These are phyloP conservation scores for Octopus bimaculoides DNA, from an alignment of 1,140 invertebrate genomes.

Conservation along the genomic window DNA sequence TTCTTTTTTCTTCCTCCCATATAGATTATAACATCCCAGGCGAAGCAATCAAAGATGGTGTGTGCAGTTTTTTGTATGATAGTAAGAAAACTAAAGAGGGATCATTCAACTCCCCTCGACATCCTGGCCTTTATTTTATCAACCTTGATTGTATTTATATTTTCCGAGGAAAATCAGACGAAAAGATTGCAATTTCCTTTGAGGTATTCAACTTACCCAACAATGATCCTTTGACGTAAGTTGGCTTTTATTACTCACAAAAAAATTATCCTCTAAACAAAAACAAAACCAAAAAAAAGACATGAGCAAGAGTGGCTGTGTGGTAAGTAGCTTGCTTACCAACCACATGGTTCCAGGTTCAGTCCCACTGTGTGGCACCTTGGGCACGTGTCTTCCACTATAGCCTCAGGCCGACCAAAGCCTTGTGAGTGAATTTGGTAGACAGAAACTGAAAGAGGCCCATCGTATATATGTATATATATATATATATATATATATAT, in stretches of 20 bases:
- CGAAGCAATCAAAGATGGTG: slow-evolving; percentile 70
- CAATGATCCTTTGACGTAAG: slow-evolving; percentile 11
- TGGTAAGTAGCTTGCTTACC: too few relatives aligned
- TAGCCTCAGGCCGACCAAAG: too few relatives aligned
- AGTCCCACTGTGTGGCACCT: too few relatives aligned
- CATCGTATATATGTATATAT: background rate
- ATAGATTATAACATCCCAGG: slow-evolving; percentile 77
- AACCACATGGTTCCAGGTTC: too few relatives aligned
- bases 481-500: slow-evolving; percentile 4
- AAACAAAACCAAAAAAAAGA: too few relatives aligned
- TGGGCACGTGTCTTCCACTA: too few relatives aligned
- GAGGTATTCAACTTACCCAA: slow-evolving; percentile 31
- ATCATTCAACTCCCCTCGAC: slow-evolving; percentile 91
- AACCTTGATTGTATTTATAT: slow-evolving; percentile 89
- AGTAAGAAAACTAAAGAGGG: slow-evolving; percentile 82
- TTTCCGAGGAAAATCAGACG: slow-evolving; percentile 60
- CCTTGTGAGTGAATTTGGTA: too few relatives aligned
- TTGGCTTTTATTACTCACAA: background rate
- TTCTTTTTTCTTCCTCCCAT: slow-evolving; percentile 15
- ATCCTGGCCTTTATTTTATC: slow-evolving; percentile 93
- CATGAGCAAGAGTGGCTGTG: too few relatives aligned
- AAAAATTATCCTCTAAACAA: too few relatives aligned
- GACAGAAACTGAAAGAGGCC: background rate
- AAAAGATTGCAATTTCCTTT: slow-evolving; percentile 37
- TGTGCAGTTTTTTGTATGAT: slow-evolving; percentile 85